Conservation (phyloP, 2,888 invertebrate species). For the Petrolisthes manimaculis region DNA sequence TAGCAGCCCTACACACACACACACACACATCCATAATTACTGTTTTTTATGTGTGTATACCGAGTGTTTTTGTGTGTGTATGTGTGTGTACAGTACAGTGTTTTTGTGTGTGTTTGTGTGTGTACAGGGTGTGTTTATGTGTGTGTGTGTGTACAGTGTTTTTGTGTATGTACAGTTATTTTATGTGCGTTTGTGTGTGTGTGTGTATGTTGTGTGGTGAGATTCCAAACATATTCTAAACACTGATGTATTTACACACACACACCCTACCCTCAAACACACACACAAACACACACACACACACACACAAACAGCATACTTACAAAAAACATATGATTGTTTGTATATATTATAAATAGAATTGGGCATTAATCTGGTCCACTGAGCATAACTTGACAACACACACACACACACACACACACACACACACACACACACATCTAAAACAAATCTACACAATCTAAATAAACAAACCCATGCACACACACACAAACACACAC, state of each 20-base stretch:
- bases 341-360: no score
- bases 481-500: background rate
- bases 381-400: no score
- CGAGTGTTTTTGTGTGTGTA: background rate
- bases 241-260: background rate
- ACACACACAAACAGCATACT: no score
- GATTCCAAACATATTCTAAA: no score
- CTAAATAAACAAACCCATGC: background rate
- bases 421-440: background rate
- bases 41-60: no score
- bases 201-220: no score
- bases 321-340: no score
- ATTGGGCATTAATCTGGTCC: no score
- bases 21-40: no score
- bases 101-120: background rate
- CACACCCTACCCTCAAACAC: background rate
- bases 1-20: no score
- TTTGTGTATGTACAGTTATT: constrained; percentile 3
- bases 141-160: background rate
- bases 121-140: background rate
- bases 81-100: background rate
- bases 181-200: constrained; percentile 19
- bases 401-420: no score
- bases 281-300: no score
- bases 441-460: background rate